Conservation (phyloP, 2,797 vertebrate genomes). For the Erithacus rubecula region DNA sequence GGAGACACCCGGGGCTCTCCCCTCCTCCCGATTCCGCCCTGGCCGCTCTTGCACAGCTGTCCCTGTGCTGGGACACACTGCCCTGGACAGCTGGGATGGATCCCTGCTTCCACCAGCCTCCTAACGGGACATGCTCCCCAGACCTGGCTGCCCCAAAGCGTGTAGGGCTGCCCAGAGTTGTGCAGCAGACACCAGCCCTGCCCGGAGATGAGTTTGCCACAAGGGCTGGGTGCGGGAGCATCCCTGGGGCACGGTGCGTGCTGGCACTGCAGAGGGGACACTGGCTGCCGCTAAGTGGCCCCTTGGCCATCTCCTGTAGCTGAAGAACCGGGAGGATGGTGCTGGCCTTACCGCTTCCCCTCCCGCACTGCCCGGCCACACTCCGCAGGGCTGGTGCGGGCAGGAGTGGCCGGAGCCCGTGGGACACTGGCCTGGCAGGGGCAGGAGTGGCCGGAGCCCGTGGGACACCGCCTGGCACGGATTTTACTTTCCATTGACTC, state of each 20-base stretch:
- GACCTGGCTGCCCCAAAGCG: accelerated
- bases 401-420: neutral
- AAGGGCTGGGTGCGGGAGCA: neutral
- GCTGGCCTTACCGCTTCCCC: neutral
- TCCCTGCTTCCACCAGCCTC: neutral
- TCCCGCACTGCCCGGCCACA: neutral
- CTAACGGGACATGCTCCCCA: accelerated
- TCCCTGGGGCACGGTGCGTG: neutral
- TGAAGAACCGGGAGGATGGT: neutral
- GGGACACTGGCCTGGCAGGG: neutral
- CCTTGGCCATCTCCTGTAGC: neutral
- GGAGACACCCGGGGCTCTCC: neutral
- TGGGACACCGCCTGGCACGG: neutral
- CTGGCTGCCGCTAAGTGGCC: accelerated
- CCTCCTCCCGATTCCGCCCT: accelerated
- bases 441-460: neutral
- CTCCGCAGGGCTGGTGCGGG: too few species aligned
- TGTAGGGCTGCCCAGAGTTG: accelerated
- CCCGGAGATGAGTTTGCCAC: neutral
- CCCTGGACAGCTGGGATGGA: accelerated
- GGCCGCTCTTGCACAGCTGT: too few species aligned
- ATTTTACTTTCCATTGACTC: neutral
- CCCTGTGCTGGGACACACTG: neutral
- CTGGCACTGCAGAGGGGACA: neutral
- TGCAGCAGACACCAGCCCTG: accelerated